Evolutionary conservation across 2,797 vertebrate species (phyloP), one percentile per base, ranked within the genome.

Genomic region (Diplodus sargus): DNA sequence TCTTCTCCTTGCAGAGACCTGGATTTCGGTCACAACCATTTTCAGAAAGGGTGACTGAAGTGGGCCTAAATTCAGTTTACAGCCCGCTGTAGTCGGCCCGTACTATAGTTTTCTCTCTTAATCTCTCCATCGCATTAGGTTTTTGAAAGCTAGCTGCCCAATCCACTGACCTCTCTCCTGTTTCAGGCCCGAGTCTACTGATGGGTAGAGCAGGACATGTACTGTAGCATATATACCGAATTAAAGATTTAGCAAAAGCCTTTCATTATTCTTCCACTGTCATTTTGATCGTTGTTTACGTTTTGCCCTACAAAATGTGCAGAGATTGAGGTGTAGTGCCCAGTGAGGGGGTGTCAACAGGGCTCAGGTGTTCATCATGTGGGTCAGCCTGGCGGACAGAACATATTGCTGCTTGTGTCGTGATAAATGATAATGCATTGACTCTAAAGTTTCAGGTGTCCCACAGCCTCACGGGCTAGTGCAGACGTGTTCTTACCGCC

Each of bases 401-500:
- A 39, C 9, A 11, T 39, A 39, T 39, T 39, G 34, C 34, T 9
- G 34, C 34, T 53, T 60, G 39, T 39, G 39, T 10, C 9, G 39
- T 39, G 39, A 10, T 39, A 39, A 39, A 11, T 39, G 10, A 39
- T 39, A 39, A 39, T 39, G 9, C 8, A 39, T 10, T 39, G 39
- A 39, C 9, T 39, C 8, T 39, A 2, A 14, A 22, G 39, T 10
- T 53, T 54, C 14, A 22, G 39, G 17, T 43, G 30, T 39, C 34
- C 7, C 34, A 9, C 8, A 39, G 34, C 1, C 34, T 39, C 34
- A 9, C 4, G 34, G 39, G 39, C 9, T 10, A 3, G 9, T 39
- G 39, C 39, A 39, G 9, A 39, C 43, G 12, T 0, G 62, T 25
- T 74, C 90, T 96, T 93, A 99, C 97, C 97, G 97, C 89, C 89